Percentiles rank a stretch among this genome's conserved stretches.
These are phyloP conservation scores for Vombatus ursinus DNA, from an alignment of 2,113 vertebrate species.

Conservation along the genomic window DNA sequence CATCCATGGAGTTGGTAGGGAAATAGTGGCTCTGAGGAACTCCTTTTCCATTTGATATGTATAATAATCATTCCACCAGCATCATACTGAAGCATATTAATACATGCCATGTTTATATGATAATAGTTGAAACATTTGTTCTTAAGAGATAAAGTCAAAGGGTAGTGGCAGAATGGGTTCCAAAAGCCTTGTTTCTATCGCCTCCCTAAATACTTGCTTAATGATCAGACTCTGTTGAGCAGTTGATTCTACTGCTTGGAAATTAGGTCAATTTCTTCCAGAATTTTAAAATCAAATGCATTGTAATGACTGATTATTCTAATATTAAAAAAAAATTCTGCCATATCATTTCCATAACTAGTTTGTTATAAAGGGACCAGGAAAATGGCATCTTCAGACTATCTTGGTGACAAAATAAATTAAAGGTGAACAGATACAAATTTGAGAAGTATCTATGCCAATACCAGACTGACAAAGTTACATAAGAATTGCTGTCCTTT, in stretches of 20 bases:
- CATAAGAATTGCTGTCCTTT: constrained; percentile 57
- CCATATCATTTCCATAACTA: not conserved
- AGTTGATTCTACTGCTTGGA: not conserved
- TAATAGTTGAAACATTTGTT: not conserved
- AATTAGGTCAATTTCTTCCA: not conserved
- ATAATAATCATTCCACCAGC: not conserved
- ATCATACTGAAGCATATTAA: constrained; percentile 20
- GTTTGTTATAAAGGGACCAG: not conserved
- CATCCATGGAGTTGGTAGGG: accelerated
- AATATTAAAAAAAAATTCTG: not conserved
- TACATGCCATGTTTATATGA: not conserved
- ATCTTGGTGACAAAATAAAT: constrained; percentile 17
- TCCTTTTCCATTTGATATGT: not conserved
- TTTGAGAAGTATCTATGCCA: constrained; percentile 26
- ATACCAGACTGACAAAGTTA: constrained; percentile 13
- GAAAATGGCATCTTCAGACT: not conserved
- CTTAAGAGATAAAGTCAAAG: not conserved
- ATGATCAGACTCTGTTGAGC: not conserved
- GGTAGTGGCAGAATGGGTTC: not conserved
- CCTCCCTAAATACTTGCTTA: not conserved
- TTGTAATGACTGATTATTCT: not conserved
- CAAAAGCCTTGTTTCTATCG: not conserved
- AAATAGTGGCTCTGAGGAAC: not conserved
- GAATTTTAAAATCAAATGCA: not conserved
- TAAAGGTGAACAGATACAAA: constrained; percentile 33